Evolutionary conservation across 2,113 vertebrate genomes (phyloP).

Genomic region (Cranoglanis bouderius): DNA sequence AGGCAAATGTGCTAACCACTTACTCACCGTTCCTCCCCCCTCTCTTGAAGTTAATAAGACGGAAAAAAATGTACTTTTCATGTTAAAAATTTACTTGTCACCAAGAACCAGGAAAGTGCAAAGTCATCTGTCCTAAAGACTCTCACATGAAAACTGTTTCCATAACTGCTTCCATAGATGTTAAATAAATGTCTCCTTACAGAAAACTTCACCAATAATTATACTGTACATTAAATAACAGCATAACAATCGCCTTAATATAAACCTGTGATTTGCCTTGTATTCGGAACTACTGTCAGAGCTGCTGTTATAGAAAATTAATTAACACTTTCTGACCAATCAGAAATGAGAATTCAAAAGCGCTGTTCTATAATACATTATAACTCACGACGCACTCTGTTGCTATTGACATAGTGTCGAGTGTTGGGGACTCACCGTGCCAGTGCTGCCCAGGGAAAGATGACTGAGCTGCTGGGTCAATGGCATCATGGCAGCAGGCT

Average conservation of each 20-base stretch:
- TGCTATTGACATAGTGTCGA: not conserved
- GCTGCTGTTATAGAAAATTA: not conserved
- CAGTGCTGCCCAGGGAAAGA: constrained; percentile 82
- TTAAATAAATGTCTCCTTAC: not conserved
- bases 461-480: constrained; percentile 88
- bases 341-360: not conserved
- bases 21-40: no score
- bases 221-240: not conserved
- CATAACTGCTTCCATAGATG: not conserved
- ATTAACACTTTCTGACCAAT: not conserved
- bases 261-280: not conserved
- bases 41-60: no score
- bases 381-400: not conserved
- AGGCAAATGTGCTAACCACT: no score
- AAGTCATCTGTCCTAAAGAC: not conserved
- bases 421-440: constrained; percentile 74
- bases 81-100: no score
- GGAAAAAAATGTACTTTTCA: not conserved
- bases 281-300: not conserved
- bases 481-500: constrained; percentile 86
- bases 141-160: not conserved
- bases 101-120: not conserved
- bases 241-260: not conserved
- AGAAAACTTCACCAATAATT: not conserved
- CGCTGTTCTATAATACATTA: not conserved